Evolutionary conservation across 1,140 invertebrate genomes (phyloP).

Genomic region (Atta cephalotes): DNA sequence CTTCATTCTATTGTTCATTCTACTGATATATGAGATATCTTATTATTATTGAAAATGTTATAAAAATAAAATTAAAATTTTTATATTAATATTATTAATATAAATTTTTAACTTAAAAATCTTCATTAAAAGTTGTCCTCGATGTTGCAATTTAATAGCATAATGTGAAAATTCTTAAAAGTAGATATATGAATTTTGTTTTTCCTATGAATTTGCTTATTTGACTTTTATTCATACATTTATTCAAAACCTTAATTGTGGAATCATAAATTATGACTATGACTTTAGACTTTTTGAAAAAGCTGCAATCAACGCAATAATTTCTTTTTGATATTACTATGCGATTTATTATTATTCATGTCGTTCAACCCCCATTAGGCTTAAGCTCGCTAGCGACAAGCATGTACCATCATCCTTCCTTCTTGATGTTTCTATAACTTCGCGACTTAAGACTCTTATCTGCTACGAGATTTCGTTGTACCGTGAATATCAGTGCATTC

Average conservation of each 20-base stretch:
- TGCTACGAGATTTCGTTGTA: conserved; percentile 40
- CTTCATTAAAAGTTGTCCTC: not conserved
- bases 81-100: not conserved
- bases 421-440: conserved; percentile 73
- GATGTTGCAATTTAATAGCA: not conserved
- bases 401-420: not conserved
- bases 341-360: not conserved
- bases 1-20: not conserved
- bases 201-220: not conserved
- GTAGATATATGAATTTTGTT: not conserved
- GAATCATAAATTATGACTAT: not conserved
- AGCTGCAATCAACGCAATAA: conserved; percentile 13
- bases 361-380: conserved; percentile 6
- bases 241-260: not conserved
- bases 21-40: not conserved
- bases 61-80: conserved; percentile 19
- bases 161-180: not conserved
- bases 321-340: conserved; percentile 20
- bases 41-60: not conserved
- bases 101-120: not conserved
- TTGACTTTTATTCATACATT: not conserved
- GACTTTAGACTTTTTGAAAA: not conserved
- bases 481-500: conserved; percentile 38
- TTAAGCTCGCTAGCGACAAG: conserved; percentile 29
- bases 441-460: conserved; percentile 52